Conservation (phyloP, 2,797 vertebrate genomes). For the Jordanella pulchra region DNA sequence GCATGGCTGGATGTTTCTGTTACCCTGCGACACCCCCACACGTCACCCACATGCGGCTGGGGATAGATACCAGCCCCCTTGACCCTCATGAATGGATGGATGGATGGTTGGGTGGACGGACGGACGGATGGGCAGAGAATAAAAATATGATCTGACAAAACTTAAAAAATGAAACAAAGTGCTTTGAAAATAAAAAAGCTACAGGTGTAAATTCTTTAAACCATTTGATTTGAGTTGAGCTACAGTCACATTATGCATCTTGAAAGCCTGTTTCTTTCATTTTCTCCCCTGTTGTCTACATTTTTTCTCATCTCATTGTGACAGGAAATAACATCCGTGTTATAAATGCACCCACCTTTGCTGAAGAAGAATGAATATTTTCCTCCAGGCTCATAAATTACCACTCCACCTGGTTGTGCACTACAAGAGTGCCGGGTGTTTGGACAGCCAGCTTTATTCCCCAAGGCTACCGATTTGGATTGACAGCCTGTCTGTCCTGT, state of each 20-base stretch:
- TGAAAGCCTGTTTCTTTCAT: conserved; percentile 10
- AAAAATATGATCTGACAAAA: too few species aligned
- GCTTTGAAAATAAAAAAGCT: conserved; percentile 23
- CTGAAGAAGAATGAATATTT: conserved; percentile 50
- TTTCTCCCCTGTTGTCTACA: conserved; percentile 9
- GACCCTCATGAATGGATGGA: too few species aligned
- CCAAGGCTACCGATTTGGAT: conserved; percentile 68
- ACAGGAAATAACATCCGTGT: conserved; percentile 52
- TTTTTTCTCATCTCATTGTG: conserved; percentile 19
- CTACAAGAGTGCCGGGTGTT: conserved; percentile 44
- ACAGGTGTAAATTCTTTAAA: conserved; percentile 10
- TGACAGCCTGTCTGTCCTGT: conserved; percentile 76
- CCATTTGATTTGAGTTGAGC: conserved; percentile 20
- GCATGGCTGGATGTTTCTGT: too few species aligned
- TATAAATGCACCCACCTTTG: conserved; percentile 46
- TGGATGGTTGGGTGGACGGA: too few species aligned
- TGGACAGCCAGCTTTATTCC: conserved; percentile 52
- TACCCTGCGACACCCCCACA: too few species aligned
- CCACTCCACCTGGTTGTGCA: conserved; percentile 49
- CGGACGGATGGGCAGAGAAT: too few species aligned
- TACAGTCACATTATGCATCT: conserved; percentile 22
- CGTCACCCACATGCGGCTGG: too few species aligned
- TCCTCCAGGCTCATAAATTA: conserved; percentile 65
- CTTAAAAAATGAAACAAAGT: conserved; percentile 8
- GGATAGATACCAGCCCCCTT: too few species aligned